Percentiles rank a stretch among this genome's conserved stretches.
phyloP scores from a whole-genome alignment of 1,140 invertebrate species.

The Atta texana region DNA sequence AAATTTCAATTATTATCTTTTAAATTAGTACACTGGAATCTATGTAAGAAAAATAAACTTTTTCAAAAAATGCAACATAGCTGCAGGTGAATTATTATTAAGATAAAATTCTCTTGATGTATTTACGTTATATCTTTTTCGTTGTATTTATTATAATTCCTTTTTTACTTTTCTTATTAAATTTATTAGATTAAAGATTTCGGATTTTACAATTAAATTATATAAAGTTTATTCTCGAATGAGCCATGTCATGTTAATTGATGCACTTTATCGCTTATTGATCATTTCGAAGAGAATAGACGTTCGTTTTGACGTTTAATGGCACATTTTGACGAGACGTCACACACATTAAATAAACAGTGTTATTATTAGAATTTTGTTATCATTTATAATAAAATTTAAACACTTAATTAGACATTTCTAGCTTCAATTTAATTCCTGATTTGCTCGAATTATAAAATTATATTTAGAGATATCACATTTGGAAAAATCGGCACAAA shows the following conservation, averaged over 20 bases:
- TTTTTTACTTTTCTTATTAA: neutral
- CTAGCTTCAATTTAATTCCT: neutral
- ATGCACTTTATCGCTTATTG: neutral
- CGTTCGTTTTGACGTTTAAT: conserved; percentile 1
- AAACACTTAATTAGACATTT: neutral
- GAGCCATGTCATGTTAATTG: neutral
- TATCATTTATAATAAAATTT: neutral
- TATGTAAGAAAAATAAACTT: neutral
- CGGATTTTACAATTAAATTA: neutral
- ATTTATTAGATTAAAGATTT: neutral
- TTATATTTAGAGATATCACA: neutral
- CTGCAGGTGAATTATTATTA: neutral
- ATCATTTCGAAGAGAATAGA: neutral
- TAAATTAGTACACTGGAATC: neutral
- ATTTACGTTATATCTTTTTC: neutral
- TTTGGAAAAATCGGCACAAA: neutral
- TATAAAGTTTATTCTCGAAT: neutral
- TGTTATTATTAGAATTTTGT: neutral
- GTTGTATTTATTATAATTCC: neutral
- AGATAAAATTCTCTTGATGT: neutral
- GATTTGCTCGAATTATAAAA: neutral
- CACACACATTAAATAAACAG: neutral
- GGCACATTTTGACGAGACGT: neutral
- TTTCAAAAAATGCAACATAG: neutral
- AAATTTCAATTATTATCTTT: conserved; percentile 13